Evolutionary conservation across 2,113 vertebrate genomes (phyloP).

Genomic region (Macrotus californicus): DNA sequence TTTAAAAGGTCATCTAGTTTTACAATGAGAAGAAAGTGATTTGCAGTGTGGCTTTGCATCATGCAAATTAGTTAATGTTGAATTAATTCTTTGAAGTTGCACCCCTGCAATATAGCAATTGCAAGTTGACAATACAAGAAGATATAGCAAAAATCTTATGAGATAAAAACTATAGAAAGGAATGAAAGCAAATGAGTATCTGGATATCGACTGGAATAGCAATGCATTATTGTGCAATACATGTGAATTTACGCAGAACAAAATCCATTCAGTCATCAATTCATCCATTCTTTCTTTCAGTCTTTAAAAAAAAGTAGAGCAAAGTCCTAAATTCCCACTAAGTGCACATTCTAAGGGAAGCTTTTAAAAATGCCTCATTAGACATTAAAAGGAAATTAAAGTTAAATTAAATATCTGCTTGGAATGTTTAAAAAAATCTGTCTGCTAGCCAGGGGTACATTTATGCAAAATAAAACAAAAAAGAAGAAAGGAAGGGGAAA

Average conservation of each 20-base stretch:
- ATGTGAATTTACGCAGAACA: conserved; percentile 86
- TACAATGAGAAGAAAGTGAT: conserved; percentile 77
- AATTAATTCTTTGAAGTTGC: conserved; percentile 81
- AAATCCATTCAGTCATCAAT: conserved; percentile 87
- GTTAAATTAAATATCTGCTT: conserved; percentile 84
- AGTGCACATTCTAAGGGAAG: conserved; percentile 84
- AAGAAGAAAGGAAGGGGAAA: conserved; percentile 50
- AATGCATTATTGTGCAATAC: conserved; percentile 93
- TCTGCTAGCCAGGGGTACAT: conserved; percentile 82
- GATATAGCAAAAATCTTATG: conserved; percentile 79
- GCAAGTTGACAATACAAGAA: conserved; percentile 97
- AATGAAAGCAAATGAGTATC: conserved; percentile 93
- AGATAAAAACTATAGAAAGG: conserved; percentile 87
- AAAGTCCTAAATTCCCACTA: conserved; percentile 86
- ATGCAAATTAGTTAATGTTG: conserved; percentile 86
- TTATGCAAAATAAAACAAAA: conserved; percentile 76
- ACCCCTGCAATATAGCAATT: conserved; percentile 89
- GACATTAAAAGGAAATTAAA: conserved; percentile 84
- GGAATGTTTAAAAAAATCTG: conserved; percentile 79
- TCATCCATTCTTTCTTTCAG: conserved; percentile 79
- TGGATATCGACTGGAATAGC: conserved; percentile 89
- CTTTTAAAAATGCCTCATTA: conserved; percentile 88
- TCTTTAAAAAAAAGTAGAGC: conserved; percentile 80
- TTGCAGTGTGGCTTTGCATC: conserved; percentile 82
- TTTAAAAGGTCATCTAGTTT: conserved; percentile 80